Conservation (phyloP, 2,888 invertebrate genomes). For the Limnephilus auricula region DNA sequence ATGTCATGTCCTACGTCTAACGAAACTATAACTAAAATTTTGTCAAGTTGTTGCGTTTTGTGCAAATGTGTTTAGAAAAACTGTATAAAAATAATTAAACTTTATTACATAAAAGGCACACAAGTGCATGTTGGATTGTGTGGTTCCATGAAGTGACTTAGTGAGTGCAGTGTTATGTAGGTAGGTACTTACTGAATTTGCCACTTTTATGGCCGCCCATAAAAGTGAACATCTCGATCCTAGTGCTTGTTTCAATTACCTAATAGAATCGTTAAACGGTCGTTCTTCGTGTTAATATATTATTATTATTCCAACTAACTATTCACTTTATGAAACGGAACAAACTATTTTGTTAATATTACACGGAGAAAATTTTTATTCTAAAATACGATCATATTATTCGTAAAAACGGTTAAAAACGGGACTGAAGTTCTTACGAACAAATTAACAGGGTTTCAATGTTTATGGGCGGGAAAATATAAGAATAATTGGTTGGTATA, state of each 20-base stretch:
- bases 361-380: too few species aligned
- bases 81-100: neutral
- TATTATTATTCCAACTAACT: neutral
- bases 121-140: neutral
- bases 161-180: neutral
- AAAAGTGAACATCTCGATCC: neutral
- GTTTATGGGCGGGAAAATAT: too few species aligned
- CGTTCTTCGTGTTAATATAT: neutral
- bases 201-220: conserved; percentile 4
- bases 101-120: neutral
- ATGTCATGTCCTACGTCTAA: too few species aligned
- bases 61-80: neutral
- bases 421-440: too few species aligned
- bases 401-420: too few species aligned
- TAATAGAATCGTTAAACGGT: conserved; percentile 35
- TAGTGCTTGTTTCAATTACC: conserved; percentile 23
- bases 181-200: conserved; percentile 3
- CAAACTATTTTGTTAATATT: neutral
- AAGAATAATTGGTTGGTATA: too few species aligned
- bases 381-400: too few species aligned
- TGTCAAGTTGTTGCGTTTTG: too few species aligned
- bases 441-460: too few species aligned
- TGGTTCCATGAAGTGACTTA: neutral
- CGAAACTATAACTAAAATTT: too few species aligned
- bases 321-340: neutral